Evolutionary conservation across 2,113 vertebrate species (phyloP).

Genomic region (Fukomys damarensis): DNA sequence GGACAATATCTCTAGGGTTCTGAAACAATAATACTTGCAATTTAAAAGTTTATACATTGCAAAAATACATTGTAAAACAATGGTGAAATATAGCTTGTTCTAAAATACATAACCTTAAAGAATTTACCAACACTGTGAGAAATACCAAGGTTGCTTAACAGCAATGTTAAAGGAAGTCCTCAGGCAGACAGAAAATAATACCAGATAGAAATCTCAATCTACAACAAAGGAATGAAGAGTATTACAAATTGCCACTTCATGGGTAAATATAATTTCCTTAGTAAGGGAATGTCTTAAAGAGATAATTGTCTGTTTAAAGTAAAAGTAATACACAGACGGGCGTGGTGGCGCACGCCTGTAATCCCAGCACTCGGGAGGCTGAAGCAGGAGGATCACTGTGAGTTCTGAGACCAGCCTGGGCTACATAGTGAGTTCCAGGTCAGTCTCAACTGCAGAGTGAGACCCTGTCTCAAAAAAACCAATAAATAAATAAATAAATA

Average conservation of each 20-base stretch:
- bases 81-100: not conserved
- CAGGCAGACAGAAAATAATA: not conserved
- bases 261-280: not conserved
- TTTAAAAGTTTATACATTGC: not conserved
- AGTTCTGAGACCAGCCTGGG: too few species aligned
- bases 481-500: too few species aligned
- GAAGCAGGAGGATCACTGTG: too few species aligned
- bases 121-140: not conserved
- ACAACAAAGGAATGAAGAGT: not conserved
- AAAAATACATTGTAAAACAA: slow-evolving; percentile 22
- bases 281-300: not conserved
- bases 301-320: not conserved
- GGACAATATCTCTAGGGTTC: not conserved
- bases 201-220: not conserved
- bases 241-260: not conserved
- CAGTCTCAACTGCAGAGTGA: too few species aligned
- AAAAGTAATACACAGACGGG: too few species aligned
- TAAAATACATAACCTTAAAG: slow-evolving; percentile 33
- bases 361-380: too few species aligned
- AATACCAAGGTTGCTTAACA: slow-evolving; percentile 11
- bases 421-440: too few species aligned
- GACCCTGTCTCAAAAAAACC: too few species aligned
- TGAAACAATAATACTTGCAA: not conserved
- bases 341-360: too few species aligned
- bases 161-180: not conserved